Base-by-base conservation (phyloP, 2,888 invertebrate species). In the Slavum lentiscoides region DNA sequence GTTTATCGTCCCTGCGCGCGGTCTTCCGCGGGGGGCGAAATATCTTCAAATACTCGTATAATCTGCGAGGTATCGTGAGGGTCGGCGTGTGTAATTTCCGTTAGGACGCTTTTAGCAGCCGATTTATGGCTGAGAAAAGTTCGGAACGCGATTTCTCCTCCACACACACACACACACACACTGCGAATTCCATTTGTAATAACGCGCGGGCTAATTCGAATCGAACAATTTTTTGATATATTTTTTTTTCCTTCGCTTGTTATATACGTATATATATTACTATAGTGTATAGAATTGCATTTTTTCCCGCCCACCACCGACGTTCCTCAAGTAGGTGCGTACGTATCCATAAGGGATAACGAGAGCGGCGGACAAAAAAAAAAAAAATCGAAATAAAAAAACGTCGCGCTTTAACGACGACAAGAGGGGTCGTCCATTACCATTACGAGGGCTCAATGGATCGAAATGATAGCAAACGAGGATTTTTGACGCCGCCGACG, bases 81-180 rank as follows among this genome's bases (percentile, higher is more conserved):
- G 23, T 39, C 43, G 72, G 43, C 6, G 43, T 72, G 70, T 72
- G 55, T 72, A 80, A 80, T 80, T 80, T 72, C 72, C 72, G 80
- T 80, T 72, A 80, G 80, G 43, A 80, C 43, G 72, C 43, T 80
- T 66, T 80, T 80, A 80, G 69, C 21, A 53, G 72, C 58, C 80
- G 80, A 80, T 80, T 80, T 80, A 80, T 80, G 72, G 30, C 64
- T 15, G 72, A 72, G 80, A 72, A 80, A 80, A 80, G 70, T 72
- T 72, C 62, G 55, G 72, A 80, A 80, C 53, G 23, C 61, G 19
- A 37, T 1, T 6, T n/a, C 70, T 37, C 53, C 19, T n/a, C 23
- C 13, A 39, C 39, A 8, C 39, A 39, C 49, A 1, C 7, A 6
- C 7, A 43, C 43, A 43, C 43, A 43, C 43, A 43, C 43, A 43